Evolutionary conservation across 2,113 vertebrate species (phyloP).

Genomic region (Agelaius tricolor): DNA sequence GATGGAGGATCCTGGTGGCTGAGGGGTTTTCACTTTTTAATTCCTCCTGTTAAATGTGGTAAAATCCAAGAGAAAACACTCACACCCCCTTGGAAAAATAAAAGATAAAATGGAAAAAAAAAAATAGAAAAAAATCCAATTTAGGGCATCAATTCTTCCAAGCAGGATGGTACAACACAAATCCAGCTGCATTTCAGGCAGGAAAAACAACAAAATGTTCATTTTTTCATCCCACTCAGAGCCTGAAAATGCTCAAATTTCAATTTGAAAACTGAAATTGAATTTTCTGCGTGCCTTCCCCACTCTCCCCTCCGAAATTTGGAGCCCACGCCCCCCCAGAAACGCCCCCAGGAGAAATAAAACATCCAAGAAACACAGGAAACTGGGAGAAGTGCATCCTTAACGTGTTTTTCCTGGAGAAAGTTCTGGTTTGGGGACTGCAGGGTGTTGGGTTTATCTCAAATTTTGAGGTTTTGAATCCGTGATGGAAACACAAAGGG

Average conservation of each 20-base stretch:
- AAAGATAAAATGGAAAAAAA: neutral
- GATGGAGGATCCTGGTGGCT: neutral
- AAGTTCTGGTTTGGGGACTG: neutral
- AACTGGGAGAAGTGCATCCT: neutral
- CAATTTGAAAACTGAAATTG: neutral
- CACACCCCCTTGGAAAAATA: neutral
- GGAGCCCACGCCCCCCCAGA: neutral
- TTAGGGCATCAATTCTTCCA: neutral
- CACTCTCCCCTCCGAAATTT: neutral
- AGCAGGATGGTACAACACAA: neutral
- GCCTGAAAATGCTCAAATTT: neutral
- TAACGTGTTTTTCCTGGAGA: neutral
- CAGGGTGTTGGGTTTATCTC: neutral
- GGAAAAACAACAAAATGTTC: neutral
- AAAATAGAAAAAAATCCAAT: neutral
- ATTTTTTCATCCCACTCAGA: neutral
- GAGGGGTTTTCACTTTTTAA: neutral
- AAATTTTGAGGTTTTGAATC: neutral
- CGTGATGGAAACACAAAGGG: neutral
- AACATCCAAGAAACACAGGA: neutral
- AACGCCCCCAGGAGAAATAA: no score
- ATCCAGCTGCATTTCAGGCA: neutral
- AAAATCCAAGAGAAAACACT: neutral
- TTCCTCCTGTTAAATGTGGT: neutral
- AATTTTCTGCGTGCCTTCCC: neutral